Evolutionary conservation across 2,888 invertebrate genomes (phyloP).

Genomic region (Ornithoptera priamus): DNA sequence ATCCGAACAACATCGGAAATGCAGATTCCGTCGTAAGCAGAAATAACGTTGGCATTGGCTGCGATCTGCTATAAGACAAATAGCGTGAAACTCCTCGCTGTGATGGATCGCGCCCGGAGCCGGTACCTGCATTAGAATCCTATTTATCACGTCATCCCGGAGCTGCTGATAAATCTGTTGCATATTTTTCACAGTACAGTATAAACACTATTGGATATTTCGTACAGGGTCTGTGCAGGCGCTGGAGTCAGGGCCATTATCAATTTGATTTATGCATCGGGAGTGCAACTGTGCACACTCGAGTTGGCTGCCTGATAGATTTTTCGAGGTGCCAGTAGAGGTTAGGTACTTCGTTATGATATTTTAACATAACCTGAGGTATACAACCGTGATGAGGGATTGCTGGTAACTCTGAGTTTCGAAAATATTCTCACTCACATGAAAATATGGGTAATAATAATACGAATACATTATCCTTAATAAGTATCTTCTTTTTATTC

Average conservation of each 20-base stretch:
- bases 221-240: constrained; percentile 7
- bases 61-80: constrained; percentile 11
- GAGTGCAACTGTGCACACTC: constrained; percentile 11
- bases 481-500: no score
- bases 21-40: constrained; percentile 10
- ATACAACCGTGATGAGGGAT: no score
- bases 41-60: constrained; percentile 13
- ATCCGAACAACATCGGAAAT: constrained; percentile 26
- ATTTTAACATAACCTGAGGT: not conserved
- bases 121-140: constrained; percentile 20
- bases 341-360: constrained; percentile 7
- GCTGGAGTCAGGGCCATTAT: constrained; percentile 14
- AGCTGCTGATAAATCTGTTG: constrained; percentile 25
- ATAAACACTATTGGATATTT: constrained; percentile 14
- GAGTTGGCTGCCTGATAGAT: not conserved
- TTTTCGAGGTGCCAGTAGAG: constrained; percentile 21
- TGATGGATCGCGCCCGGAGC: constrained; percentile 13
- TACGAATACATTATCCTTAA: no score
- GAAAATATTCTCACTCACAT: no score
- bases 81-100: constrained; percentile 18
- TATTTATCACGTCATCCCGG: constrained; percentile 24
- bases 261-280: constrained; percentile 22
- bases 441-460: no score
- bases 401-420: no score
- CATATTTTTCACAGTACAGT: constrained; percentile 17